These are phyloP conservation scores for Ahaetulla prasina DNA, from an alignment of 2,113 vertebrate genomes.

Conservation along the genomic window DNA sequence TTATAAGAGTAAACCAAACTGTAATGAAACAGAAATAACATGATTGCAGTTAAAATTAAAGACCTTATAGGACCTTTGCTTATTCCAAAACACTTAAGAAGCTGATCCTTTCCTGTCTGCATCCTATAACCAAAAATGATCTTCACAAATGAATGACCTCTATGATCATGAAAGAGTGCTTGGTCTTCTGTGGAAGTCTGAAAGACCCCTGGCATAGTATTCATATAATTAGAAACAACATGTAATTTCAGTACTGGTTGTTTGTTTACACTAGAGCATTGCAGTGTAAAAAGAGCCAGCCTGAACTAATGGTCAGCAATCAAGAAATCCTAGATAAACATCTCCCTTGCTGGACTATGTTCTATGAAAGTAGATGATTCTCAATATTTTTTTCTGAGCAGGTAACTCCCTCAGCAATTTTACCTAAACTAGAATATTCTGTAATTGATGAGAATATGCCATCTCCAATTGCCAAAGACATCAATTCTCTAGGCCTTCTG, in stretches of 20 bases:
- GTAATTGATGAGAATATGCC: not conserved
- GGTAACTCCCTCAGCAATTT: not conserved
- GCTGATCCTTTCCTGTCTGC: constrained; percentile 30
- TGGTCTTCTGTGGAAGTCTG: constrained; percentile 15
- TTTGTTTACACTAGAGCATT: not conserved
- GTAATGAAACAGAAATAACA: constrained; percentile 33
- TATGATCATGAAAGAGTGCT: constrained; percentile 37
- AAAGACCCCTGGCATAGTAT: constrained; percentile 17
- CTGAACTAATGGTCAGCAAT: not conserved
- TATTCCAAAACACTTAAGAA: constrained; percentile 40
- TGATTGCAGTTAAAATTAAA: constrained; percentile 50
- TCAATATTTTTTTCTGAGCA: not conserved
- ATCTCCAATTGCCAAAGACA: not conserved
- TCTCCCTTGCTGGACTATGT: not conserved
- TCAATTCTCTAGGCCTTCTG: not conserved
- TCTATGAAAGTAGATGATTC: not conserved
- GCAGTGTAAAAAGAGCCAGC: not conserved
- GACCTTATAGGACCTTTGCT: constrained; percentile 15
- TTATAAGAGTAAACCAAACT: constrained; percentile 34
- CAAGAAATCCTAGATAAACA: not conserved
- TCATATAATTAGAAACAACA: not conserved
- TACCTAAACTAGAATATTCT: not conserved
- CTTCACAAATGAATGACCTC: constrained; percentile 15
- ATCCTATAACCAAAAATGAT: not conserved
- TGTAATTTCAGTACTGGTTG: not conserved